phyloP scores from a whole-genome alignment of 2,113 vertebrate species.

The Tylochromis polylepis region DNA sequence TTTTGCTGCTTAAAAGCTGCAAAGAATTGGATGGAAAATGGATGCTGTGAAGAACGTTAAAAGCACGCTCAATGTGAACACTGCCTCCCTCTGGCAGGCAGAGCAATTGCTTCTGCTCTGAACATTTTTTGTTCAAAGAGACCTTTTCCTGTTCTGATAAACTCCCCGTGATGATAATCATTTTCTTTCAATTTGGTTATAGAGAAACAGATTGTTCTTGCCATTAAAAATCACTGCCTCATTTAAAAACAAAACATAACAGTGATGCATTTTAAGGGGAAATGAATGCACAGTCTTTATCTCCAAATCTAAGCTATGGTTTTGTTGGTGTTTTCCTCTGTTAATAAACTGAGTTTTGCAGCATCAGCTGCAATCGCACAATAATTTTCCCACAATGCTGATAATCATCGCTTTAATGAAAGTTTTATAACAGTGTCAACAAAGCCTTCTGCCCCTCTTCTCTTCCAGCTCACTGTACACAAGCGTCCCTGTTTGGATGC shows the following conservation, averaged over 20 bases:
- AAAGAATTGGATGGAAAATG: slow-evolving; percentile 68
- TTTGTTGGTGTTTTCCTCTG: not conserved
- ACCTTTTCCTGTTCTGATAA: not conserved
- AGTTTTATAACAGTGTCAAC: not conserved
- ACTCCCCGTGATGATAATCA: not conserved
- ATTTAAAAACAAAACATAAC: not conserved
- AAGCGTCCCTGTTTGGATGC: slow-evolving; percentile 5
- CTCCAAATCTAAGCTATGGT: not conserved
- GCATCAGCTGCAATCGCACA: not conserved
- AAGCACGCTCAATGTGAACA: slow-evolving; percentile 37
- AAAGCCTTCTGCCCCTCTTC: not conserved
- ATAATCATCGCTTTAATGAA: not conserved
- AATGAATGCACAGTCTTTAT: not conserved
- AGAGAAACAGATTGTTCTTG: not conserved
- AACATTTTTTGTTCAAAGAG: not conserved
- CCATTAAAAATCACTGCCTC: not conserved
- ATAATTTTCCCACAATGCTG: not conserved
- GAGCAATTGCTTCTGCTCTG: not conserved
- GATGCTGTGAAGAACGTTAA: slow-evolving; percentile 54
- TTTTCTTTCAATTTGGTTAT: not conserved
- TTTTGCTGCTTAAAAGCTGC: slow-evolving; percentile 61
- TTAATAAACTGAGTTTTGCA: not conserved
- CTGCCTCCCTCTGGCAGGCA: slow-evolving; percentile 54
- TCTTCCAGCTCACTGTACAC: slow-evolving; percentile 23
- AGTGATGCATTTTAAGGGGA: not conserved